These are phyloP conservation scores for Nettapus auritus DNA, from an alignment of 2,113 vertebrate species.

Conservation along the genomic window DNA sequence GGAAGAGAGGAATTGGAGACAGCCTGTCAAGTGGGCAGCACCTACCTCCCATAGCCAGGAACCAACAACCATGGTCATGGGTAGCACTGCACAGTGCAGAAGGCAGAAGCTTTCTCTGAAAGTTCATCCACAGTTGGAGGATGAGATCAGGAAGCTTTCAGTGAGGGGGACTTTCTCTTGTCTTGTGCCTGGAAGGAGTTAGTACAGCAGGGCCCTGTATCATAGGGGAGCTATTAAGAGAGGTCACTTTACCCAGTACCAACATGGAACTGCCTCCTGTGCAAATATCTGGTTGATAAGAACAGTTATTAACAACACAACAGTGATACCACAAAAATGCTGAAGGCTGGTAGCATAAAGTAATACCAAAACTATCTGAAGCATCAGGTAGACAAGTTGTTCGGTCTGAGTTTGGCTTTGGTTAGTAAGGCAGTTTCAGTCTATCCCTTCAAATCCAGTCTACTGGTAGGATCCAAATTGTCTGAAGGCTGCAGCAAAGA, in stretches of 20 bases:
- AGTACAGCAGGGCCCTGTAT: background rate
- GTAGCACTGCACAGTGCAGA: background rate
- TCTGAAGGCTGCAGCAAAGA: background rate
- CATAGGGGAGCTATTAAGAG: background rate
- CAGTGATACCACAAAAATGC: background rate
- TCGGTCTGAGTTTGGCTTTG: background rate
- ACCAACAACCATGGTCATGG: rapidly evolving
- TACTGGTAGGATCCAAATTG: background rate
- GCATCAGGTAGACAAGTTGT: background rate
- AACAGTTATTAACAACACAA: background rate
- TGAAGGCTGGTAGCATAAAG: background rate
- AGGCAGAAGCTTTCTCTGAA: background rate
- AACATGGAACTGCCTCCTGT: background rate
- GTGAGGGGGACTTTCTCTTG: background rate
- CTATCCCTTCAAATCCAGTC: background rate
- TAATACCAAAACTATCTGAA: background rate
- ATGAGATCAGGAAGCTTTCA: background rate
- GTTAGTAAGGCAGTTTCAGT: background rate
- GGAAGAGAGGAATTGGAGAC: background rate
- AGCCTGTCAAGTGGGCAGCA: background rate
- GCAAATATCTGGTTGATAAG: background rate
- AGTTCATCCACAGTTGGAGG: background rate
- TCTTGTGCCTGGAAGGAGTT: background rate
- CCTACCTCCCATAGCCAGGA: background rate
- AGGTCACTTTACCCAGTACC: background rate